Base-by-base conservation (phyloP, 2,888 invertebrate species). In the Pherbina coryleti region DNA sequence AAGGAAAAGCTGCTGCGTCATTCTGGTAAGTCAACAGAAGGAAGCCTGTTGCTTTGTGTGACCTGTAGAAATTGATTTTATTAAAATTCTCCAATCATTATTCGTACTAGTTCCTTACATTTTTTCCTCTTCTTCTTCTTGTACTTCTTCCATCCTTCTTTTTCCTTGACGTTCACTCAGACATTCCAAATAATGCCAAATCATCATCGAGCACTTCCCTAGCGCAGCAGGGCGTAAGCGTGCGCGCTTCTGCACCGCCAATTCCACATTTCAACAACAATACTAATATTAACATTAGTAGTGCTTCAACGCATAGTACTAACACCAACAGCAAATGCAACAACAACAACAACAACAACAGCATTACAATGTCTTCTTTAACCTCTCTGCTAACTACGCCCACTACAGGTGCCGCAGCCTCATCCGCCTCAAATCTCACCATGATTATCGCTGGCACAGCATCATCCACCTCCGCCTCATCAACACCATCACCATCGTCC, bases 111-210 rank as follows among this genome's bases (percentile, higher is more conserved):
- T 76, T n/a, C 5, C n/a, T 14, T 25, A 17, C n/a, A 55, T 22
- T 8, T 60, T 7, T n/a, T 14, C 22, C 25, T 60, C 25, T 55
- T 55, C 25, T 25, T 60, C 57, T 9, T 3, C 57, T n/a, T 11
- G 14, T 7, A 14, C 19, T 19, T 57, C 22, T 25, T 28, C 55
- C 55, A 55, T 55, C 5, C 22, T 25, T 60, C n/a, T 60, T 60
- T 25, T 22, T 60, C 57, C 28, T n/a, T 8, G 11, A 28, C 22
- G 53, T 11, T 19, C 49, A 28, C 71, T 2, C 69, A 86, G 87
- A 86, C 80, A 81, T 81, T 80, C 82, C 83, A 78, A 71, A 53
- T 78, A 82, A 83, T 84, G 84, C 83, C 84, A 85, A 85, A 84
- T 66, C 76, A 73, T 28, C 79, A 74, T 44, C 44, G 44, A 53